These are phyloP conservation scores for Lacerta agilis DNA, from an alignment of 2,797 vertebrate species.

Conservation along the genomic window DNA sequence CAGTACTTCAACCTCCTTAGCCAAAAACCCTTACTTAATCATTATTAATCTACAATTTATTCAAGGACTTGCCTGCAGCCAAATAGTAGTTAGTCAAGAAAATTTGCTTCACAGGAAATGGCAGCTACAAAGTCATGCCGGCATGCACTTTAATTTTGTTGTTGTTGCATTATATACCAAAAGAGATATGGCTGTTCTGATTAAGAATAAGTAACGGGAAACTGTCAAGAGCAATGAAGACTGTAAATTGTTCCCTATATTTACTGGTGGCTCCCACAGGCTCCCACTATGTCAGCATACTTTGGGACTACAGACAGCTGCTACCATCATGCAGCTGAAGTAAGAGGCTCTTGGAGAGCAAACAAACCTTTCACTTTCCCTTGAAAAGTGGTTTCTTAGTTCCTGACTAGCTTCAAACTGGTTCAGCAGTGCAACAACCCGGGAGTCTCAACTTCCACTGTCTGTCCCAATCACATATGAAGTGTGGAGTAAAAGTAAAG, in stretches of 20 bases:
- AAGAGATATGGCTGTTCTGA: constrained; percentile 14
- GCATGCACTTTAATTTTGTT: constrained; percentile 61
- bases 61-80: constrained; percentile 73
- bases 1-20: constrained; percentile 75
- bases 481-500: neutral
- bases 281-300: neutral
- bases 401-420: neutral
- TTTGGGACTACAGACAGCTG: neutral
- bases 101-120: constrained; percentile 69
- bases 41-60: constrained; percentile 75
- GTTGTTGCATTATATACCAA: constrained; percentile 54
- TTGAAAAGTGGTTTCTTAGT: neutral
- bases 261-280: neutral
- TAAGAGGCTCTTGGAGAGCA: neutral
- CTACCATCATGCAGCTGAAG: neutral
- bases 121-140: constrained; percentile 60
- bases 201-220: neutral
- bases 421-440: neutral
- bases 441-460: neutral
- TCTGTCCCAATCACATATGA: neutral
- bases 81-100: constrained; percentile 75
- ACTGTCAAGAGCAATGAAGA: neutral
- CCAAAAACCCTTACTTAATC: constrained; percentile 66
- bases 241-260: neutral
- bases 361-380: neutral